Base-by-base conservation (phyloP, 2,797 vertebrate genomes). In the Molossus alvarezi region DNA sequence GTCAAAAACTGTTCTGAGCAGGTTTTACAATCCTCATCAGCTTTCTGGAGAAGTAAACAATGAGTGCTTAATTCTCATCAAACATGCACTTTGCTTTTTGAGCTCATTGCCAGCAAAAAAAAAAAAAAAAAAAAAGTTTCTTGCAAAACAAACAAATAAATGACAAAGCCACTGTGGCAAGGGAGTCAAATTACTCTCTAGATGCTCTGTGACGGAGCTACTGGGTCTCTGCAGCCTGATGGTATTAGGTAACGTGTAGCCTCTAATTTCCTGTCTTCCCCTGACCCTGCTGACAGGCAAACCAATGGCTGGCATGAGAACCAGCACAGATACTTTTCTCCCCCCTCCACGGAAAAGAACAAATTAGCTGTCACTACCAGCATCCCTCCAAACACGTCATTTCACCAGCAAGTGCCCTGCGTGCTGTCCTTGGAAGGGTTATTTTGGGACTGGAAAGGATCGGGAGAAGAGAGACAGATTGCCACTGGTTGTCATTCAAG, bases 121-220 rank as follows among this genome's bases (percentile, higher is more conserved):
- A 48, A 53, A 18, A 37, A 55, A 71, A 21, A 25, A 25, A 2
- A 55, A 71, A 21, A 25, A 25, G 1, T 15, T 76, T 65, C 65
- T 57, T 72, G 1, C 14, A 45, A 77, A 58, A 91, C 27, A 80
- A 94, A n/a, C 29, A 62, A 73, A 60, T 45, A 64, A 84, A 90
- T n/a, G 57, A 29, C 20, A 81, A n/a, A 58, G 5, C 23, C 23
- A 23, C 18, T 51, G 18, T 21, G 71, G 15, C 20, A 37, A 64
- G 45, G 9, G 8, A 69, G 3, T 45, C 5, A 60, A 27, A n/a
- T 11, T 27, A 18, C 29, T 21, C 5, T 60, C 13, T 55, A 6
- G 15, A 21, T 15, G 1, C 37, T 75, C 15, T 23, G 0, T 10
- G 18, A 17, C 41, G 27, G 11, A 10, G 20, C 9, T 9, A 0